Evolutionary conservation across 1,140 invertebrate genomes (phyloP), one percentile per base, ranked within the genome.

Genomic region (Bombus sylvicola): DNA sequence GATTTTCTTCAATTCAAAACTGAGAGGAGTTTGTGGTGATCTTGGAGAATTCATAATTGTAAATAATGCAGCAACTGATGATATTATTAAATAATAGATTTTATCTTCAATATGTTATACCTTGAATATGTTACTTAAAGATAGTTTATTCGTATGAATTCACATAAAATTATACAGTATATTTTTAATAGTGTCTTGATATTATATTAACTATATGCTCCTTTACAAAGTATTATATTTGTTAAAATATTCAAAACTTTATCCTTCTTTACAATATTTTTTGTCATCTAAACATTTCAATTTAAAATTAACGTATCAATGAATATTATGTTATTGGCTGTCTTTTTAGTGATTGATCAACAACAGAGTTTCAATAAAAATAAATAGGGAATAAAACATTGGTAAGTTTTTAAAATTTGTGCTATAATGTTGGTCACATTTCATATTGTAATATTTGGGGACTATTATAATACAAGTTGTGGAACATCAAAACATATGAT

Each of bases 1-100:
- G 59, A 96, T 95, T 85, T 96, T 95, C 74, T 96, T 96, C 41
- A 97, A 91, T 92, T 97, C 96, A 68, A 94, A 94, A 91, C 96
- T 96, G 15, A 97, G 95, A 86, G 95, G 96, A 28, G 96, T 89
- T 86, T 96, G 95, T 15, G 95, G 94, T 75, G 94, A 94, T 81
- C 91, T 93, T 62, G 94, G 94, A 59, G 92, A 93, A 93, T 94
- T 89, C 92, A 93, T 94, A 73, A n/a, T 87, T 72, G 1, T 73
- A 34, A 47, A 66, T 62, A 57, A 41, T 66, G 0, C 10, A 31
- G 4, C 25, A 28, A 12, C 10, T 69, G 2, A n/a, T 81, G 5
- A 37, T 68, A 68, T 28, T 64, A 13, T 71, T 31, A 53, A 28
- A 69, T 3, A 47, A 41, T 73, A 13, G 22, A 57, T 59, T 86